These are phyloP conservation scores for Aphelocoma coerulescens DNA, from an alignment of 2,113 vertebrate species.

Conservation along the genomic window DNA sequence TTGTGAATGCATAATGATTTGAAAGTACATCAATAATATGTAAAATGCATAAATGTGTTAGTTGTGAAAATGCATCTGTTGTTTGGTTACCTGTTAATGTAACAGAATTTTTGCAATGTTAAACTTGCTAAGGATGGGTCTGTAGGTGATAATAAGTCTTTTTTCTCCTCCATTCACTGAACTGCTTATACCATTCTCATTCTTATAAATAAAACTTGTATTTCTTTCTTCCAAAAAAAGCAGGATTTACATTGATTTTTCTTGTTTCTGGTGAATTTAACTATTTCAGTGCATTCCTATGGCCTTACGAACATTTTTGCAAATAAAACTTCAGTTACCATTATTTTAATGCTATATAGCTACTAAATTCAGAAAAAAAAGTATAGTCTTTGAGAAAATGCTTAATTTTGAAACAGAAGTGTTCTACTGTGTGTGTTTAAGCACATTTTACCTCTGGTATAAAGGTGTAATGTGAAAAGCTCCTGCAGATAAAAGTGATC, in stretches of 20 bases:
- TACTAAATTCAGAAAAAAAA: slow-evolving; percentile 61
- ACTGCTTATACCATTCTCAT: slow-evolving; percentile 37
- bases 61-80: slow-evolving; percentile 45
- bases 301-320: slow-evolving; percentile 68
- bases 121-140: slow-evolving; percentile 26
- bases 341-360: slow-evolving; percentile 65
- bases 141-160: slow-evolving; percentile 32
- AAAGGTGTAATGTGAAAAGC: slow-evolving; percentile 59
- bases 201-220: slow-evolving; percentile 44
- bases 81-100: slow-evolving; percentile 13
- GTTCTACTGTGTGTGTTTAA: slow-evolving; percentile 61
- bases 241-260: slow-evolving; percentile 24
- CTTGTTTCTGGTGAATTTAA: slow-evolving; percentile 53
- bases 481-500: slow-evolving; percentile 65
- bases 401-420: slow-evolving; percentile 60
- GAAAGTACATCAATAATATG: not conserved
- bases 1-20: slow-evolving; percentile 17
- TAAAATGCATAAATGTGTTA: slow-evolving; percentile 39
- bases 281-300: slow-evolving; percentile 66
- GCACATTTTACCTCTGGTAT: slow-evolving; percentile 63
- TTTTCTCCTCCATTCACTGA: slow-evolving; percentile 37
- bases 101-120: slow-evolving; percentile 42
- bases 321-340: slow-evolving; percentile 51
- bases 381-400: slow-evolving; percentile 41
- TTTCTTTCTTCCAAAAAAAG: slow-evolving; percentile 56